Evolutionary conservation across 64 coral and sea anemone species (phyloP).

Genomic region (Stichodactyla mertensii): DNA sequence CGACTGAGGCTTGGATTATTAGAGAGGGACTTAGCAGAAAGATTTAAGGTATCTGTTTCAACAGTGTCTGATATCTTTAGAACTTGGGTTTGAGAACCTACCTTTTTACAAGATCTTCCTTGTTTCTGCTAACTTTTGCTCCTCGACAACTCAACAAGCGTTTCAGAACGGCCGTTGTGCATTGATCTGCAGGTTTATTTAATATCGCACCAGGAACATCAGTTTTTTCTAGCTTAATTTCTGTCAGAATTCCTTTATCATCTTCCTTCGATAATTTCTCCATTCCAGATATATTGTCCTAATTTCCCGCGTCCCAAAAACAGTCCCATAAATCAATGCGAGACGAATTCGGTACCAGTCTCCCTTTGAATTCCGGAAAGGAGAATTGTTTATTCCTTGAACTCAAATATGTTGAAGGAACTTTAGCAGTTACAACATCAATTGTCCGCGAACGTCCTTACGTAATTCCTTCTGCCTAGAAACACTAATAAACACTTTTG

Average conservation of each 20-base stretch:
- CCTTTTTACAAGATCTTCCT: conserved; percentile 42
- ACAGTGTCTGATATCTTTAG: conserved; percentile 32
- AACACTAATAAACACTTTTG: not conserved
- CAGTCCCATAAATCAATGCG: not conserved
- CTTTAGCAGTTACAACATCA: too few species aligned
- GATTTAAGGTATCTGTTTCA: conserved; percentile 8
- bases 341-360: too few species aligned
- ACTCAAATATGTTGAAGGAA: too few species aligned
- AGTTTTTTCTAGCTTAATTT: conserved; percentile 31
- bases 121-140: conserved; percentile 47
- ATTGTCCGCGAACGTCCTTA: too few species aligned
- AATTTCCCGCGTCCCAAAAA: conserved; percentile 38
- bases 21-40: conserved; percentile 41
- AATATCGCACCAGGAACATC: conserved; percentile 63
- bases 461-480: too few species aligned
- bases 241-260: not conserved
- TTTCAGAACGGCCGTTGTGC: conserved; percentile 36
- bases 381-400: too few species aligned
- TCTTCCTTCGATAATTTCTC: conserved; percentile 9
- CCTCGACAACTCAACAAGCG: conserved; percentile 55
- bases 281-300: not conserved
- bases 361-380: not conserved
- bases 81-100: conserved; percentile 30
- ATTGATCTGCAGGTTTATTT: conserved; percentile 39
- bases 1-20: conserved; percentile 27